Evolutionary conservation across 35 echinoderm and acorn worm species (phyloP), one percentile per base, ranked within the genome.

Genomic region (Strongylocentrotus purpuratus): DNA sequence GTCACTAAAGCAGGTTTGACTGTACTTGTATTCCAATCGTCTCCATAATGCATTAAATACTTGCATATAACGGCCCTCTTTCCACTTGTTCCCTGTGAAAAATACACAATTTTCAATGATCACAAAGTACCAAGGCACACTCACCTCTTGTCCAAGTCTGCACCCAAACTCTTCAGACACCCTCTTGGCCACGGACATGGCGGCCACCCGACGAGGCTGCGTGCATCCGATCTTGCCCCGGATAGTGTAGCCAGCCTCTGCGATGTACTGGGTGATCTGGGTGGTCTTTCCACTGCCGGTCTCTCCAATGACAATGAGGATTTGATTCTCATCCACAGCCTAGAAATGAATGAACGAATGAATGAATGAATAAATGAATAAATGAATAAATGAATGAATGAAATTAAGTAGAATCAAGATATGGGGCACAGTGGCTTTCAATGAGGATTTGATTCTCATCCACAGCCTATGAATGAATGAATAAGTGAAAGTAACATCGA

Each of bases 91-190:
- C 35, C 1, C 35, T 41, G 35, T 3, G 35, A 41, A 0, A 41
- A 41, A 41, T 41, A 41, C 35, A 41, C 35, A 41, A 41, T 3
- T 41, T 41, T 41, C 1, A 41, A 41, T 41, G 35, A 41, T 41
- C 35, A 41, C 35, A 41, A 41, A 41, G 35, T 0, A 41, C 35
- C 3, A 41, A 41, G 35, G 35, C 35, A 3, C 65, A 58, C 90
- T 95, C 92, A 99, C 98, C 96, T 99, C 98, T 95, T 99, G 98
- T 9, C 98, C 98, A 11, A 99, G 71, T 45, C 98, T 58, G 91
- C 98, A 99, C 33, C 98, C 98, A 97, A 99, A 99, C 65, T 99
- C 98, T 91, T 99, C 98, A 4, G 98, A 95, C 15, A 99, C 98
- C 94, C 98, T 97, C 96, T 99, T 99, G 31, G 98, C 98, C 9